A percentile compares a stretch with the other conserved stretches of the same genome.
These are phyloP conservation scores for Oscheius sp. DNA, from an alignment of 2,888 invertebrate genomes.

Conservation along the genomic window DNA sequence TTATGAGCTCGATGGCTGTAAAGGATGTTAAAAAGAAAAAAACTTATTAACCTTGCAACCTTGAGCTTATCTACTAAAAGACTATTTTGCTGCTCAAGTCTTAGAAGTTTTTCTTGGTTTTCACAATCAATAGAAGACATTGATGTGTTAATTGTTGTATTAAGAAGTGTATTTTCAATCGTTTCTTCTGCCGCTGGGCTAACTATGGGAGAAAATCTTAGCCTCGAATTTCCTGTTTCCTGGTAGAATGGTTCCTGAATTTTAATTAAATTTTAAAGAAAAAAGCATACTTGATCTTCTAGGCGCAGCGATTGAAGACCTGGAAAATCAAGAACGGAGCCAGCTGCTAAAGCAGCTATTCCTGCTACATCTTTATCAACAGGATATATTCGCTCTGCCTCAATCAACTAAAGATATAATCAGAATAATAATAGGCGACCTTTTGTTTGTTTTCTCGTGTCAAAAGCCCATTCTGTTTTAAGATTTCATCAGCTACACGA, in stretches of 20 bases:
- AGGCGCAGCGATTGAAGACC: not conserved
- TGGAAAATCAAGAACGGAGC: slow-evolving; percentile 6
- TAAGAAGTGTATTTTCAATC: not conserved
- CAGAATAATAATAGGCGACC: too few relatives aligned
- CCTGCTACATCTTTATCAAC: not conserved
- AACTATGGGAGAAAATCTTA: not conserved
- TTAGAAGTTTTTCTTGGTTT: not conserved
- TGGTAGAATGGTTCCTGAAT: not conserved
- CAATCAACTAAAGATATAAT: too few relatives aligned
- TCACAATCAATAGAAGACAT: slow-evolving; percentile 7
- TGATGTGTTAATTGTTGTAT: not conserved
- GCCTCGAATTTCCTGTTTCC: not conserved
- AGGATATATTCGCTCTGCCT: not conserved
- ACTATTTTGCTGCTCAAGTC: slow-evolving; percentile 13
- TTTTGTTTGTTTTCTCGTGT: slow-evolving; percentile 12
- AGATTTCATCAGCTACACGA: not conserved
- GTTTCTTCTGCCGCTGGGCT: not conserved
- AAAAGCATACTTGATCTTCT: not conserved
- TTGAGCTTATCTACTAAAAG: not conserved
- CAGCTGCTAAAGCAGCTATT: not conserved
- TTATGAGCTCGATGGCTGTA: slow-evolving; percentile 32
- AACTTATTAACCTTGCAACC: not conserved
- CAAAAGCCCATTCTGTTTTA: not conserved
- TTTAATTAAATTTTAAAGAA: not conserved
- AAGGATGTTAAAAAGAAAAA: not conserved